Evolutionary conservation across 2,797 vertebrate genomes (phyloP).

Genomic region (Sebastolobus altivelis): DNA sequence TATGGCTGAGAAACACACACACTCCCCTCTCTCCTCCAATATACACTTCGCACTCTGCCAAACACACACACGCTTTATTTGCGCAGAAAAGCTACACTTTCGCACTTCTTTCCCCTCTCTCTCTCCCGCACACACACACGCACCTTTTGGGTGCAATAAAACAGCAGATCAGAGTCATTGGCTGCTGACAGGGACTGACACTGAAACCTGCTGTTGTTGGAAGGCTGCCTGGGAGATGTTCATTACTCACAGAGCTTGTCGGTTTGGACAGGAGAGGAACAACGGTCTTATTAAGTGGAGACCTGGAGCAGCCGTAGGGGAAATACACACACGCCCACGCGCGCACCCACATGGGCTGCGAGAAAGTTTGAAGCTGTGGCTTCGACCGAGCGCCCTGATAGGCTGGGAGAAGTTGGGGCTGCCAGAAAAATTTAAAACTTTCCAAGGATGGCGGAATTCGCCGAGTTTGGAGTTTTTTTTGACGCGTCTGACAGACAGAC

Average conservation of each 20-base stretch:
- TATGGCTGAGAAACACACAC: conserved; percentile 65
- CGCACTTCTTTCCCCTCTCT: conserved; percentile 14
- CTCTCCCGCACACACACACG: conserved; percentile 9
- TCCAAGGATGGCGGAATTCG: conserved; percentile 42
- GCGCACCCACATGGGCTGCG: conserved; percentile 54
- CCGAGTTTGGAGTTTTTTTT: conserved; percentile 58
- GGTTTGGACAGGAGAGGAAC: conserved; percentile 79
- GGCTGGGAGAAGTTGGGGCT: conserved; percentile 64
- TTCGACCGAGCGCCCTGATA: conserved; percentile 36
- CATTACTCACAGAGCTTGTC: conserved; percentile 83
- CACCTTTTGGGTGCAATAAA: conserved; percentile 78
- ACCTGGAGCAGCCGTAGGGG: conserved; percentile 78
- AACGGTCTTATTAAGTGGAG: conserved; percentile 85
- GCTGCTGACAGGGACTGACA: conserved; percentile 80
- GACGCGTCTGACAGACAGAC: conserved; percentile 63
- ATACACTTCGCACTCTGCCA: conserved; percentile 33
- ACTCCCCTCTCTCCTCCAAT: conserved; percentile 29
- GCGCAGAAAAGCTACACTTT: conserved; percentile 27
- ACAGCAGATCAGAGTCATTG: conserved; percentile 79
- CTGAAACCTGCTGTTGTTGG: conserved; percentile 78
- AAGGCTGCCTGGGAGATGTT: conserved; percentile 81
- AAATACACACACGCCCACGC: conserved; percentile 70
- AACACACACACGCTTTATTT: conserved; percentile 31
- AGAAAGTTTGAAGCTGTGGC: conserved; percentile 63
- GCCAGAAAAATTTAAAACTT: conserved; percentile 60